Evolutionary conservation across 2,888 invertebrate genomes (phyloP), one percentile per base, ranked within the genome.

Genomic region (Ectemnius continuus): DNA sequence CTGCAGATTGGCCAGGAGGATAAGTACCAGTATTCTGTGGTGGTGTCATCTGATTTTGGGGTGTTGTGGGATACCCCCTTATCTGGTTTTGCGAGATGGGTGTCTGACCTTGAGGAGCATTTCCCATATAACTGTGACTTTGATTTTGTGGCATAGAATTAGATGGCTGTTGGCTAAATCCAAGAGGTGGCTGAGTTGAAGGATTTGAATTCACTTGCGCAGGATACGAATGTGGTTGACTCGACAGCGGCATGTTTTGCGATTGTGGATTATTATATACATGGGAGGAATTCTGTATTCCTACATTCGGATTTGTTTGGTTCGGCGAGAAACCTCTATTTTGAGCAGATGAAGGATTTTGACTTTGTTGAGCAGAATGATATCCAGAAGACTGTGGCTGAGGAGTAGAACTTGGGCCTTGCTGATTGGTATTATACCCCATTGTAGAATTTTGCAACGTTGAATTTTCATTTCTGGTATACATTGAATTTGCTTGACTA

Each of bases 401-500:
- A 14, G 78, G 65, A 2, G 77, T 36, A 8, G 85, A 28, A 74
- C 73, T 83, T 56, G 80, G 84, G 67, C 66, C 79, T 58, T 77
- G 86, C 65, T 83, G 85, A 79, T 84, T 85, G 1, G 74, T 26
- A 20, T 78, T 16, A 67, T 87, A 88, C 18, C 78, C 81, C 18
- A 87, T 60, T 16, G 82, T 63, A 23, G 84, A 75, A 72, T 80
- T 88, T 61, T 85, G 87, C 61, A 85, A 61, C 6, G 86, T 66
- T 47, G 85, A 85, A 28, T 70, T 80, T 28, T 87, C 87, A 14
- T 81, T 75, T 66, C 84, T 80, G 6, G 85, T 76, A 70, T 90
- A 89, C 46, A 86, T 81, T n/a, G 83, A 77, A 65, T 84, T 84
- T n/a, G 79, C 66, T 72, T 87, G 87, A 63, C 72, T 91, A 0